Percentiles rank a stretch among this genome's conserved stretches.
phyloP scores from a whole-genome alignment of 2,113 vertebrate genomes.

The Rhizomys pruinosus region DNA sequence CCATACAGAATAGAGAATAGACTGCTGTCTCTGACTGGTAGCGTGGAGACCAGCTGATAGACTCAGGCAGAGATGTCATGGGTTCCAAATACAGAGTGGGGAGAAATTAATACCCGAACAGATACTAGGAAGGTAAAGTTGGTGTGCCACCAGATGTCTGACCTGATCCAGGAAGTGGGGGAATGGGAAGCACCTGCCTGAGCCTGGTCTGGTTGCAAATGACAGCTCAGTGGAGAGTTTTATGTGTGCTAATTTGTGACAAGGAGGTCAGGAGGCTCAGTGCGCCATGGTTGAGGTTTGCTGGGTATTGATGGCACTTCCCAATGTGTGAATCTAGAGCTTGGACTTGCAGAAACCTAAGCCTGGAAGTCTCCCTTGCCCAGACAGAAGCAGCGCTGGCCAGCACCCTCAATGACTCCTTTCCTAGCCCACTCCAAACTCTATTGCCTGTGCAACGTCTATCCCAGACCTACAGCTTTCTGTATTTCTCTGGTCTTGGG shows the following conservation, averaged over 20 bases:
- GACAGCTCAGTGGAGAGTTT: accelerated
- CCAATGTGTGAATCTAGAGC: neutral
- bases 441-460: accelerated
- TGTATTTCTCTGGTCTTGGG: neutral
- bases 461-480: neutral
- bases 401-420: accelerated
- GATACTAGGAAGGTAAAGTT: neutral
- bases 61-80: neutral
- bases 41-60: neutral
- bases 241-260: neutral
- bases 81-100: neutral
- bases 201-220: neutral
- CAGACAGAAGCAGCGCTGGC: accelerated
- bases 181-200: too few species aligned
- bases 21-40: neutral
- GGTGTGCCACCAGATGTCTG: accelerated
- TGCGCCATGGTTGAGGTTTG: neutral
- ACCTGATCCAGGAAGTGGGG: neutral
- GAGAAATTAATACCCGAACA: neutral
- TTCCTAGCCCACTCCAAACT: neutral
- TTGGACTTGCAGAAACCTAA: neutral
- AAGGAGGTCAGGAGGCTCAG: neutral
- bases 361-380: neutral
- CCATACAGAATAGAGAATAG: neutral
- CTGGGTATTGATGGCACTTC: neutral